Conservation (phyloP, 1,140 invertebrate species). For the Zaprionus ornatus region DNA sequence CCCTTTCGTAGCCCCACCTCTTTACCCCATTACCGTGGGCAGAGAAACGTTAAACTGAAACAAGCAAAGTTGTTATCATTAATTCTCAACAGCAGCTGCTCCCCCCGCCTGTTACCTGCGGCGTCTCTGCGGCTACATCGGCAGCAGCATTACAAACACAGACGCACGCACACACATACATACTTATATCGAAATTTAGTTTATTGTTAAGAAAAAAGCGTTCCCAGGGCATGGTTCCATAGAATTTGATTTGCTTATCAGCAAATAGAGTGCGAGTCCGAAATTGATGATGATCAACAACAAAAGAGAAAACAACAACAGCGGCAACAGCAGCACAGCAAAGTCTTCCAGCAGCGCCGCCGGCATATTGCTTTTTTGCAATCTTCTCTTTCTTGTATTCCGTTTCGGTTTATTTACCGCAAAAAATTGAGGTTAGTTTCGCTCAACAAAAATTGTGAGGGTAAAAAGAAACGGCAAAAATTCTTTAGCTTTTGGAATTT, state of each 20-base stretch:
- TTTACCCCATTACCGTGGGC: background rate
- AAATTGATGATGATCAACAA: constrained; percentile 7
- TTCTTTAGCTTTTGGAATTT: constrained; percentile 48
- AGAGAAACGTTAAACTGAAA: background rate
- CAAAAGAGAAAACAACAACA: constrained; percentile 7
- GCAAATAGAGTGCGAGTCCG: background rate
- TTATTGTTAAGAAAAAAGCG: constrained; percentile 17
- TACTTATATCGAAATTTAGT: constrained; percentile 1
- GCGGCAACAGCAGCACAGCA: constrained; percentile 4
- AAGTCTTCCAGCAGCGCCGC: constrained; percentile 26
- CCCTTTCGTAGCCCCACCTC: background rate
- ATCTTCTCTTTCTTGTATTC: constrained; percentile 25
- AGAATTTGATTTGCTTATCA: constrained; percentile 36
- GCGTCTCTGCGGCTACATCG: constrained; percentile 15
- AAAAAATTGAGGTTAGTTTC: constrained; percentile 47
- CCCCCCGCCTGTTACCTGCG: background rate
- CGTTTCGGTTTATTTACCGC: constrained; percentile 53
- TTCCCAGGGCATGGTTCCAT: constrained; percentile 30
- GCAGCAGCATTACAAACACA: constrained; percentile 16
- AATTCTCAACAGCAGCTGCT: background rate
- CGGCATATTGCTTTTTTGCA: constrained; percentile 37
- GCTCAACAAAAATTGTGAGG: constrained; percentile 16
- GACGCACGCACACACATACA: background rate
- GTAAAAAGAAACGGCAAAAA: constrained; percentile 40
- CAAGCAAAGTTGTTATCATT: constrained; percentile 32